Conservation (phyloP, 1,140 invertebrate species). For the Pseudomyrmex cubaensis region DNA sequence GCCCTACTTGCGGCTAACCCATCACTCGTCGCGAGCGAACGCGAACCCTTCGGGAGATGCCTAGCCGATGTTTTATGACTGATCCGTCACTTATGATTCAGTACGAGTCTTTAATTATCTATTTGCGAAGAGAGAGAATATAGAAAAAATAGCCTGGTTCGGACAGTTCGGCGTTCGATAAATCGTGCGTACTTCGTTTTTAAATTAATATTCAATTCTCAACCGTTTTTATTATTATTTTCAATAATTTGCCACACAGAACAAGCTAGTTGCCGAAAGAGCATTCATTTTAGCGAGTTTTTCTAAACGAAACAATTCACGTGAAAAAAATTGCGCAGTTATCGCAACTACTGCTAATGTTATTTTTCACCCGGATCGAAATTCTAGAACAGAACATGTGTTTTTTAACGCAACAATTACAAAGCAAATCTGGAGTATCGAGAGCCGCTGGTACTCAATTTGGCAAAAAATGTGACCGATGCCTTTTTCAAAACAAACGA, state of each 20-base stretch:
- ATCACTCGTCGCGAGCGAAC: slow-evolving; percentile 40
- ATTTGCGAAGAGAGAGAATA: slow-evolving; percentile 47
- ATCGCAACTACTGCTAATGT: not conserved
- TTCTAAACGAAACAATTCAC: too few species aligned
- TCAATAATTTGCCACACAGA: too few species aligned
- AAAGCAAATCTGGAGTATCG: slow-evolving; percentile 24
- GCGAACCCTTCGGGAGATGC: not conserved
- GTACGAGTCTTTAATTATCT: slow-evolving; percentile 42
- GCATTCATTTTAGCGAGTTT: not conserved
- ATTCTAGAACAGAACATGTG: not conserved
- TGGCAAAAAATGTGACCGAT: slow-evolving; percentile 48
- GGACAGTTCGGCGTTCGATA: not conserved
- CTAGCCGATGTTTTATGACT: slow-evolving; percentile 53
- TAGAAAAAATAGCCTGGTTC: slow-evolving; percentile 33
- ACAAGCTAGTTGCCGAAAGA: too few species aligned
- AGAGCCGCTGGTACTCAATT: slow-evolving; percentile 50
- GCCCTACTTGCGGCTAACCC: slow-evolving; percentile 48
- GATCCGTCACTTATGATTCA: slow-evolving; percentile 56
- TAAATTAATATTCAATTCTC: not conserved
- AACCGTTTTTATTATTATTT: too few species aligned
- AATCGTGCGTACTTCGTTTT: slow-evolving; percentile 10
- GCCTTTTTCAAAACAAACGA: slow-evolving; percentile 52
- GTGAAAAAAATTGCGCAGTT: not conserved
- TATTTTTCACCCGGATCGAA: slow-evolving; percentile 6
- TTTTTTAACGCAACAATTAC: slow-evolving; percentile 25